Conservation (phyloP, 2,888 invertebrate genomes). For the Lacanobia oleracea region DNA sequence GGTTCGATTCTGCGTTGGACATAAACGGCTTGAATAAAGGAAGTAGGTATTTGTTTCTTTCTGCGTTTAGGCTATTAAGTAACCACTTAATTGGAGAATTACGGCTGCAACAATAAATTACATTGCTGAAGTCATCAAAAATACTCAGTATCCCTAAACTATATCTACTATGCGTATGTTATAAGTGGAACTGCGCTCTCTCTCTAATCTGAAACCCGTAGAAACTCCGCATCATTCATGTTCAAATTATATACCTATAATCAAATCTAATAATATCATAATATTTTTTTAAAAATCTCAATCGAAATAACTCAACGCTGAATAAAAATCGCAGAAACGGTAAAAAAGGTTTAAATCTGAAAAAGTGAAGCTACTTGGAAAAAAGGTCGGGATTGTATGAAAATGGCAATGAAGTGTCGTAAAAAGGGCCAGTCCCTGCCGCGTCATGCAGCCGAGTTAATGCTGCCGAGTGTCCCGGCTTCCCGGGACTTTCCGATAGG, state of each 20-base stretch:
- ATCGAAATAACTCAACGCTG: constrained; percentile 5
- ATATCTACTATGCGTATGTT: too few relatives aligned
- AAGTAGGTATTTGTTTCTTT: not conserved
- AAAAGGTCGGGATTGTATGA: constrained; percentile 68
- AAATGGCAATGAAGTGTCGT: constrained; percentile 72
- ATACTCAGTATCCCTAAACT: not conserved
- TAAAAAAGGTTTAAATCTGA: constrained; percentile 35
- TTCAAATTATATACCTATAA: too few relatives aligned
- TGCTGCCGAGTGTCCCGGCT: constrained; percentile 67
- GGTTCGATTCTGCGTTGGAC: constrained; percentile 61
- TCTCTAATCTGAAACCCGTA: not conserved
- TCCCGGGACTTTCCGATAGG: constrained; percentile 63
- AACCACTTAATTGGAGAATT: not conserved
- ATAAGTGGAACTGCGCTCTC: too few relatives aligned
- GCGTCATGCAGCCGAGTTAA: constrained; percentile 50
- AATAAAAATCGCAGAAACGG: constrained; percentile 23
- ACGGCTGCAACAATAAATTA: not conserved
- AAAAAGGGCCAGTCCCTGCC: constrained; percentile 70
- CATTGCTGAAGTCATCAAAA: not conserved
- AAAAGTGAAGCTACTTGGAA: constrained; percentile 76
- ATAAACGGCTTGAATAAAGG: not conserved
- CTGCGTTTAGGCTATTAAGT: not conserved
- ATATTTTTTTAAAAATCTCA: too few relatives aligned
- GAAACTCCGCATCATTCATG: too few relatives aligned
- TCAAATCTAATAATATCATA: too few relatives aligned